These are phyloP conservation scores for Spea hammondii DNA, from an alignment of 2,797 vertebrate species.

Conservation along the genomic window DNA sequence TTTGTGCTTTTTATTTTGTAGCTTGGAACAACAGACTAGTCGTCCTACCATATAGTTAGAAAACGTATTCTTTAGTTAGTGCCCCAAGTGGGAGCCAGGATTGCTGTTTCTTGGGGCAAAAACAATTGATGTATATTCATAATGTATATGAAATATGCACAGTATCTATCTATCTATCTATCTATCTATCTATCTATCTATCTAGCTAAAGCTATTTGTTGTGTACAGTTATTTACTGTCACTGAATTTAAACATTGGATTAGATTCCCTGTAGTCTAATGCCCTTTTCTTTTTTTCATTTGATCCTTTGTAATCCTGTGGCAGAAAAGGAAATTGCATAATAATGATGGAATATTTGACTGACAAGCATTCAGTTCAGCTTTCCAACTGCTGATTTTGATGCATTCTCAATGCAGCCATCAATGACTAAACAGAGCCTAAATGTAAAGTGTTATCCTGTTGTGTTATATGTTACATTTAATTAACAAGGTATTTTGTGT, in stretches of 20 bases:
- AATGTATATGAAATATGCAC: too few relatives aligned
- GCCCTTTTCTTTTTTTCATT: constrained; percentile 5
- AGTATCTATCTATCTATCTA: too few relatives aligned
- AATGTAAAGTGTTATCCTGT: constrained; percentile 2
- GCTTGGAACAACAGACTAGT: too few relatives aligned
- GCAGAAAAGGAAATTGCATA: not conserved
- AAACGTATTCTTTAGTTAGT: too few relatives aligned
- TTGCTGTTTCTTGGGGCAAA: too few relatives aligned
- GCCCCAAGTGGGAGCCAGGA: too few relatives aligned
- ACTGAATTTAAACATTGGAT: constrained; percentile 7
- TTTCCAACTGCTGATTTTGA: not conserved
- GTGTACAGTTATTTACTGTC: not conserved
- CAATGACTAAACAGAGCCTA: not conserved
- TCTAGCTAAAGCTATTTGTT: too few relatives aligned
- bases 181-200: too few relatives aligned
- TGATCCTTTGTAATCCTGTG: not conserved
- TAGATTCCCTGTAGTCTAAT: not conserved
- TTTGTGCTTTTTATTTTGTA: too few relatives aligned
- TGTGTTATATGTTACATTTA: not conserved
- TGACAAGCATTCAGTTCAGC: not conserved
- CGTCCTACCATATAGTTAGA: too few relatives aligned
- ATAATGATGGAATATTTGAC: not conserved
- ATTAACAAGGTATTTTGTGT: not conserved
- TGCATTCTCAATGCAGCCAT: not conserved
- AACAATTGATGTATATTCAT: too few relatives aligned